These are phyloP conservation scores for Murina feae DNA, from an alignment of 2,113 vertebrate species.

Conservation along the genomic window DNA sequence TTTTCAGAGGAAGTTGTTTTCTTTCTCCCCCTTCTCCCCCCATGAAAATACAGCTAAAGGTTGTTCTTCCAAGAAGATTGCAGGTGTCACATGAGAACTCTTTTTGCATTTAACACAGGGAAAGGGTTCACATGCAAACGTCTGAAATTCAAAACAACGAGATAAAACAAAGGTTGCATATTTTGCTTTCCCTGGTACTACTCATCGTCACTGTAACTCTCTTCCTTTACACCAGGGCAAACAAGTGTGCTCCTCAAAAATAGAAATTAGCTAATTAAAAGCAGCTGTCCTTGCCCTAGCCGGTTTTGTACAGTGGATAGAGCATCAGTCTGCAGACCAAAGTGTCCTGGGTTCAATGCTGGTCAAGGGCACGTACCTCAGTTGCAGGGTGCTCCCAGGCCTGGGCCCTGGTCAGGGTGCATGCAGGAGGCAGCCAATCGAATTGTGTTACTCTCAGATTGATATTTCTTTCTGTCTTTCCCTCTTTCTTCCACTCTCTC, in stretches of 20 bases:
- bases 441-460: too few species aligned
- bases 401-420: too few species aligned
- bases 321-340: too few species aligned
- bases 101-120: conserved; percentile 51
- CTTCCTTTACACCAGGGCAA: conserved; percentile 61
- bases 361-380: too few species aligned
- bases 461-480: too few species aligned
- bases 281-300: conserved; percentile 44
- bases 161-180: conserved; percentile 70
- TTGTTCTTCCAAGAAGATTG: conserved; percentile 71
- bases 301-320: too few species aligned
- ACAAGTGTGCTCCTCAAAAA: conserved; percentile 56
- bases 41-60: conserved; percentile 67
- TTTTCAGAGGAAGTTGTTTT: conserved; percentile 76
- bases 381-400: too few species aligned
- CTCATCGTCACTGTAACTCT: conserved; percentile 73
- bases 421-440: too few species aligned
- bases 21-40: conserved; percentile 12
- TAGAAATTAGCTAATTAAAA: conserved; percentile 65
- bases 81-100: conserved; percentile 71
- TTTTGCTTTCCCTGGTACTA: conserved; percentile 66
- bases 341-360: too few species aligned
- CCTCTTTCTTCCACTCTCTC: too few species aligned
- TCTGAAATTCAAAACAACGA: conserved; percentile 69
- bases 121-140: conserved; percentile 77